Evolutionary conservation across 2,888 invertebrate genomes (phyloP), one percentile per base, ranked within the genome.

Genomic region (Laspeyria flexula): DNA sequence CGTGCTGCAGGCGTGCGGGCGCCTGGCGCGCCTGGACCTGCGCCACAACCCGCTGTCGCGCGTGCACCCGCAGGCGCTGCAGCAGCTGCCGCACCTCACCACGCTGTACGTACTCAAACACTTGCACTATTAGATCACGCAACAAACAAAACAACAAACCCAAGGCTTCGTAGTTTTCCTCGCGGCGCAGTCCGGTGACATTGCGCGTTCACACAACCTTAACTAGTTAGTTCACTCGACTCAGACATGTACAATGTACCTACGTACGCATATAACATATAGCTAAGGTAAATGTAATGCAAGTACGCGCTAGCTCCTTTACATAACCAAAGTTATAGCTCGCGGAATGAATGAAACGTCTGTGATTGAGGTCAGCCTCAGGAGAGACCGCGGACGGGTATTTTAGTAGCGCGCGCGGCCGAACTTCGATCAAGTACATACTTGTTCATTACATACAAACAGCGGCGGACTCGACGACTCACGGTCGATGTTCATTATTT

Each of bases 41-140:
- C 95, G 96, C 71, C 97, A 96, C 61, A 98, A 98, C 93, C 97
- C 97, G 18, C 93, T 97, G 47, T 86, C 93, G 35, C 94, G 93
- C 53, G 94, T 97, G 53, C 95, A 96, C 77, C 88, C 93, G 23
- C 93, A 93, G 65, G 96, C 97, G 41, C 95, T 97, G 79, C 93
- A 94, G 3, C 94, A 95, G 80, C 95, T 98, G 81, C 95, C 96
- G 52, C 59, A 94, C 93, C 83, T 95, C 71, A 69, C 77, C 73
- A 85, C 86, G 34, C 85, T 91, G 91, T 91, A 31, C 80, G 90
- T 84, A 47, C 5, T 1, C 13, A 39, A 49, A 23, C 27, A 5
- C 15, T n/a, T n/a, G 6, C 33, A 21, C 12, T 7, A 25, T 7
- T 25, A 25, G 18, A 18, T 18, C 25, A 25, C 25, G 9, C 25